Conservation (phyloP, 1,140 invertebrate species). For the Lepidurus arcticus region DNA sequence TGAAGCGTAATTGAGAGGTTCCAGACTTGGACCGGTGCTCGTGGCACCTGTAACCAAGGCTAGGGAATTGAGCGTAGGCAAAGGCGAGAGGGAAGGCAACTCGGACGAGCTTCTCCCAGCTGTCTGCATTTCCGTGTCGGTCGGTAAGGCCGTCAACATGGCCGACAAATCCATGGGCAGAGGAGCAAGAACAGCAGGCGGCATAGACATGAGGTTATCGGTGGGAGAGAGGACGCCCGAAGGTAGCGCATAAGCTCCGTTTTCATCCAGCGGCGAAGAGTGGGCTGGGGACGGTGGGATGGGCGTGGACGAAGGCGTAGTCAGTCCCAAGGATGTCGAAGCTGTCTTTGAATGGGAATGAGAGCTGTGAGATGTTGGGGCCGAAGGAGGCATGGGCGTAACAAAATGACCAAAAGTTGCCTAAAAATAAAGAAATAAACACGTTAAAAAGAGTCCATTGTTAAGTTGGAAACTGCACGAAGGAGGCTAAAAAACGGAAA, state of each 20-base stretch:
- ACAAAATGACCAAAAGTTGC: slow-evolving; percentile 40
- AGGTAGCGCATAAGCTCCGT: slow-evolving; percentile 22
- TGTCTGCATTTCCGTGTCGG: neutral
- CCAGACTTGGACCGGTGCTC: neutral
- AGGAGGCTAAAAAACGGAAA: slow-evolving; percentile 33
- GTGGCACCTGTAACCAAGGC: neutral
- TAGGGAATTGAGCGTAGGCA: neutral
- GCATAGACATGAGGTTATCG: slow-evolving; percentile 16
- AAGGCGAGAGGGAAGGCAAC: slow-evolving; percentile 20
- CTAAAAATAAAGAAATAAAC: slow-evolving; percentile 20
- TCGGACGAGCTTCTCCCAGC: slow-evolving; percentile 16
- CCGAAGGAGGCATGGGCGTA: slow-evolving; percentile 44
- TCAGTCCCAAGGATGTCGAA: slow-evolving; percentile 33
- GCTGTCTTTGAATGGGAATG: slow-evolving; percentile 34
- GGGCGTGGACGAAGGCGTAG: slow-evolving; percentile 32
- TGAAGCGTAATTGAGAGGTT: slow-evolving; percentile 21
- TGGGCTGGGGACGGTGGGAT: slow-evolving; percentile 30
- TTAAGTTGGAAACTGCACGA: neutral
- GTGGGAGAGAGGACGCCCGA: slow-evolving; percentile 27
- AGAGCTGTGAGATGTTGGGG: slow-evolving; percentile 43
- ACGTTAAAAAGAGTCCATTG: neutral
- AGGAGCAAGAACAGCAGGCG: slow-evolving; percentile 17
- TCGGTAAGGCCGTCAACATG: slow-evolving; percentile 18
- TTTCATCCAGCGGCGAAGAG: slow-evolving; percentile 32
- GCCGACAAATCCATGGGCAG: slow-evolving; percentile 26